These are phyloP conservation scores for Salminus brasiliensis DNA, from an alignment of 2,113 vertebrate genomes.

Conservation along the genomic window DNA sequence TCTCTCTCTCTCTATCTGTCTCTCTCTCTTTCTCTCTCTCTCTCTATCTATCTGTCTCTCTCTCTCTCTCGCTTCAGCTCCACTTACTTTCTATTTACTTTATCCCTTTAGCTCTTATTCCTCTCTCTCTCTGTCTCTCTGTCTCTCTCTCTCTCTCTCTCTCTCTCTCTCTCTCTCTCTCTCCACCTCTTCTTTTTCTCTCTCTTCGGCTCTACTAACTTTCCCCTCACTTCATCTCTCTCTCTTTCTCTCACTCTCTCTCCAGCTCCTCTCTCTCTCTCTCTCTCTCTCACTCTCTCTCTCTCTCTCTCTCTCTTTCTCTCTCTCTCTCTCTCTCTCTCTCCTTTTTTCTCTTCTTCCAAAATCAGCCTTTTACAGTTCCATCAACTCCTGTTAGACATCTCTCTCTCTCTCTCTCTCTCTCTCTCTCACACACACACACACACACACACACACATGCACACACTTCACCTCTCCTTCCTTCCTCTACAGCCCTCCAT, in stretches of 20 bases:
- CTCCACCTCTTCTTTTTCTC: neutral
- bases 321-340: conserved; percentile 13
- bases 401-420: conserved; percentile 11
- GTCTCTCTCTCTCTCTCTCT: no score
- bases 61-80: no score
- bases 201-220: neutral
- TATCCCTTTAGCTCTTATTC: no score
- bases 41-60: conserved; percentile 43
- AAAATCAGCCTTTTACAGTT: conserved; percentile 73
- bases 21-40: neutral
- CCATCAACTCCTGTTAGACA: conserved; percentile 8
- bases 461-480: conserved; percentile 20
- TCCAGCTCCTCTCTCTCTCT: no score
- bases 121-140: conserved; percentile 17
- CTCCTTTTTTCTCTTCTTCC: conserved; percentile 44
- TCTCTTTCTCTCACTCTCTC: no score
- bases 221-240: no score
- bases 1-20: neutral
- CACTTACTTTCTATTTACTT: no score
- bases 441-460: neutral
- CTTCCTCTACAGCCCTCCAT: neutral
- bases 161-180: neutral
- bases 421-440: no score
- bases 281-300: no score
- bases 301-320: no score